Base-by-base conservation (phyloP, 2,888 invertebrate species). In the Aleiodes testaceus region DNA sequence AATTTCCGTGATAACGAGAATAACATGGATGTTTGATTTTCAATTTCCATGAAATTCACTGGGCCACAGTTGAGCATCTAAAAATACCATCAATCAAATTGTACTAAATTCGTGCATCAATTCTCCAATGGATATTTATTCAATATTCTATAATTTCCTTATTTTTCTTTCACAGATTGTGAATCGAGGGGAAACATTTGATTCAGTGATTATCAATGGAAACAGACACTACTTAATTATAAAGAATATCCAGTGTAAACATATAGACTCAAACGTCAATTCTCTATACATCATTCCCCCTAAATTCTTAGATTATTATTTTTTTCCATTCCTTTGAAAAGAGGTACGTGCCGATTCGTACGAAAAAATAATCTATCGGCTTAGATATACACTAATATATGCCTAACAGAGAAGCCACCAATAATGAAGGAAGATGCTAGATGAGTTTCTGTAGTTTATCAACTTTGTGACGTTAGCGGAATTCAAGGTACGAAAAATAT, bases 1-100 rank as follows among this genome's bases (percentile, higher is more conserved):
- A 59, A 59, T 59, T 36, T 36, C 6, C 12, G 18, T 3, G 14
- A 59, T 42, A 59, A 59, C 59, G 9, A 36, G 18, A 59, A 42
- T 59, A 42, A 16, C 30, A 36, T 36, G n/a, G 42, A 59, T 36
- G 18, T 36, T 42, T 42, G 6, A 53, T 42, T 42, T 12, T 59
- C 16, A 36, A 59, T 59, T 36, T 18, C 7, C 3, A 14, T 11
- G 5, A 59, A 59, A 59, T 36, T 36, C 36, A 36, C 36, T 7
- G 7, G 11, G 36, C 36, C 36, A 36, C 11, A 36, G 7, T 36
- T 36, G 36, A 36, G 9, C 2, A 36, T 9, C 36, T 36, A 36
- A 36, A 36, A 36, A 36, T 36, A 36, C 2, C 36, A 36, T 36
- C 9, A 6, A 36, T 36, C 36, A 36, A 36, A 2, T 26, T 9